Evolutionary conservation across 2,888 invertebrate species (phyloP), one percentile per base, ranked within the genome.

Genomic region (Helleia helle): DNA sequence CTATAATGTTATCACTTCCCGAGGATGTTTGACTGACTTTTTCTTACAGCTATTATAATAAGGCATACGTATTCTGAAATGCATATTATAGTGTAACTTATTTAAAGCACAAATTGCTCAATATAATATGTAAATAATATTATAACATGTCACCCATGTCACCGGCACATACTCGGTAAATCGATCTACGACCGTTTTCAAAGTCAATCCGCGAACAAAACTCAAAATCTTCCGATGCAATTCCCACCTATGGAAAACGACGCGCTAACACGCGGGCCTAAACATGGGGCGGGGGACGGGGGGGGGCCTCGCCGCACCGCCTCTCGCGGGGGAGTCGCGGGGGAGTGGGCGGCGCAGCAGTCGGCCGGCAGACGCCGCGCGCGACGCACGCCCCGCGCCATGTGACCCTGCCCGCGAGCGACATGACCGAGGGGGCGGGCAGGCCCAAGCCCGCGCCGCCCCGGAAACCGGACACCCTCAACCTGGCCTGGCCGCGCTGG

Each of bases 391-490:
- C 56, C 54, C 55, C 64, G 59, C 55, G 52, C 52, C 53, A 59
- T 58, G 56, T 56, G 62, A 62, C 65, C 56, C 59, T 63, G 67
- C 71, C 70, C 61, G 67, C 62, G 50, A 52, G 62, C 61, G 70
- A 62, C 64, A 77, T 77, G 75, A 75, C 73, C 63, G 79, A 71
- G 72, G 80, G 79, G 73, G 77, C 76, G 75, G 76, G 71, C 63
- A 65, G 80, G 74, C 77, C 75, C 49, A 62, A 77, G 77, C 81
- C 81, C 55, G 77, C 80, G 74, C 81, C 83, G 74, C 83, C 80
- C 71, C 81, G 81, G 58, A 81, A 81, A 64, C 81, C 80, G 44
- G 74, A 71, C 73, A 73, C 71, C 52, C 66, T 77, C 41, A 66
- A 71, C 43, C 70, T 83, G 41, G 61, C 65, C 41, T 77, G 72